Conservation (phyloP, 1,140 invertebrate species). For the Pissodes strobi region DNA sequence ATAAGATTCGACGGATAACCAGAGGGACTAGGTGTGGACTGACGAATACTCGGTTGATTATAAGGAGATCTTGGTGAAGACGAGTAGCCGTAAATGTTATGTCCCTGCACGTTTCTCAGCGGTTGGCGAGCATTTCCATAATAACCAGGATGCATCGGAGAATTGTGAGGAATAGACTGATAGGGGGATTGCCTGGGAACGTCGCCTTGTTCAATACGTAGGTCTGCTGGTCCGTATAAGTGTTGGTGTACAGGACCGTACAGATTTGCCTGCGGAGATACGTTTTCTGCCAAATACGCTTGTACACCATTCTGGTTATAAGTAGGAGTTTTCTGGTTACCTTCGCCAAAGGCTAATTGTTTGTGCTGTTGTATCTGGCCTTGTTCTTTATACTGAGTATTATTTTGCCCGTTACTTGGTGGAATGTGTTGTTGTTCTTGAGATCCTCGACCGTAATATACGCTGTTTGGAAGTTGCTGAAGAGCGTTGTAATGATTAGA, state of each 20-base stretch:
- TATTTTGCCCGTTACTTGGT: background rate
- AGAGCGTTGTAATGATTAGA: no score
- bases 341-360: background rate
- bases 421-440: background rate
- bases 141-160: slow-evolving; percentile 25
- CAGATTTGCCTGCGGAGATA: no score
- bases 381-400: background rate
- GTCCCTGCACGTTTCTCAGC: slow-evolving; percentile 9
- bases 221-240: background rate
- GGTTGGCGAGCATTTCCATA: slow-evolving; percentile 16
- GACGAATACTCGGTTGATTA: slow-evolving; percentile 27
- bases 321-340: background rate
- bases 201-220: slow-evolving; percentile 7
- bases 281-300: background rate
- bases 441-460: background rate
- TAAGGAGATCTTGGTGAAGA: slow-evolving; percentile 15
- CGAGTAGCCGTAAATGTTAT: slow-evolving; percentile 18
- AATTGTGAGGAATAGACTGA: slow-evolving; percentile 39
- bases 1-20: slow-evolving; percentile 6
- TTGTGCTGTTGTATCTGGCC: background rate
- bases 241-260: background rate
- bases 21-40: slow-evolving; percentile 33
- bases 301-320: background rate
- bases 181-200: slow-evolving; percentile 40
- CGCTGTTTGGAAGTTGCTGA: background rate